These are phyloP conservation scores for Anguilla marmorata DNA, from an alignment of 2,797 vertebrate species.

Conservation along the genomic window DNA sequence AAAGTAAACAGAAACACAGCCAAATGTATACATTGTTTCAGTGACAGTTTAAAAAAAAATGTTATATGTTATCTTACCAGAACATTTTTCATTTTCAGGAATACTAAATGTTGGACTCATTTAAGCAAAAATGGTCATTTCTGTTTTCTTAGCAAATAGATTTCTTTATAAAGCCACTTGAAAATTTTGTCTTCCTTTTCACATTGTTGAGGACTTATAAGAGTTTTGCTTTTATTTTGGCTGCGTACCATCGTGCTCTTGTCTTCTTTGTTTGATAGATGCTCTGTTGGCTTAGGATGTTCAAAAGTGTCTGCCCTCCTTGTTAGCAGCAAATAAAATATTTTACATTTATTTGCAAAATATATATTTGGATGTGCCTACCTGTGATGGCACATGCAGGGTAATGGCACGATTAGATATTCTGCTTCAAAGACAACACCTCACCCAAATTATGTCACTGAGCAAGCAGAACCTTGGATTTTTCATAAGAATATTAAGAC, in stretches of 20 bases:
- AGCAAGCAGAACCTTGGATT: neutral
- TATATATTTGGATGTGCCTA: conserved; percentile 6
- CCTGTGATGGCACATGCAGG: neutral
- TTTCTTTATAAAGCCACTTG: neutral
- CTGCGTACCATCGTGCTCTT: neutral
- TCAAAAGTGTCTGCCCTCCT: neutral
- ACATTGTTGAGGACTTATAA: neutral
- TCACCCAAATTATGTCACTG: neutral
- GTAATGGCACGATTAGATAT: neutral
- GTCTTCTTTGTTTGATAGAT: neutral
- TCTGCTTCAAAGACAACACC: neutral
- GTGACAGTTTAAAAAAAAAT: neutral
- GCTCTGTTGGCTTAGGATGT: neutral
- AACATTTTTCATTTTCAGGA: neutral
- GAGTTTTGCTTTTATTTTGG: neutral
- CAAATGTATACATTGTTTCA: neutral
- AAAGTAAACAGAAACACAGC: neutral
- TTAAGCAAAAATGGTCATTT: neutral
- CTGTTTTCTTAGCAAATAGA: neutral
- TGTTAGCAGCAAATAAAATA: neutral
- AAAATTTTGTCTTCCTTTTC: neutral
- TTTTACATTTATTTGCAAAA: conserved; percentile 3
- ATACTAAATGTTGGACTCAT: neutral
- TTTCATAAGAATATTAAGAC: no score
- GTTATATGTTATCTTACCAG: neutral